Evolutionary conservation across 1,140 invertebrate genomes (phyloP), one percentile per base, ranked within the genome.

Genomic region (Hylyphantes graminicola): DNA sequence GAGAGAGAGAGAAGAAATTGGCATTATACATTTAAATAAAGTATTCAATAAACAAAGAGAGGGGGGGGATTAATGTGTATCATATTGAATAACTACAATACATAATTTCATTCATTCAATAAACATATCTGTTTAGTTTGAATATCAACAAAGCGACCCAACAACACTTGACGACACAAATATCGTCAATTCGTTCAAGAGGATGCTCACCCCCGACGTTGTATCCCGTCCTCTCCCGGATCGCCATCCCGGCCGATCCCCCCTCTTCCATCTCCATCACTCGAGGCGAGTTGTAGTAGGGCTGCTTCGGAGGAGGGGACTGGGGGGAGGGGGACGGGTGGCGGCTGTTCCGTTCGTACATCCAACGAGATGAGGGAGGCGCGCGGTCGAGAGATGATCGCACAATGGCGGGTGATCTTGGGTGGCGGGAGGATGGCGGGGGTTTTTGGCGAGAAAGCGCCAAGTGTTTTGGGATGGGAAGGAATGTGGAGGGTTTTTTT

Each of bases 241-340:
- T 35, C 8, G 72, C 21, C 55, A 83, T 74, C 21, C 75, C 75
- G 54, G 59, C 35, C 80, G 70, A 15, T 83, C 80, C 1, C 61
- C 59, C 35, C 53, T 83, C 70, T 61, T 83, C 80, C 61, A 73
- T 63, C 7, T 83, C 80, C 72, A 83, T 83, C 59, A 74, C 67
- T 10, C 80, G 21, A n/a, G 12, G 57, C 12, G 75, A 78, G n/a
- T 51, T 53, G 51, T 65, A 51, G 19, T 35, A 65, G 12, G 15
- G 19, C 51, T 65, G 80, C 8, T 9, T 21, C 55, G n/a, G 12
- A 13, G 15, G 12, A 54, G 54, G 59, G 50, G 65, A 35, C 35
- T 54, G 48, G 17, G 57, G 70, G 80, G 57, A 21, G 51, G 72
- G 68, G 53, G 72, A 65, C 70, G 80, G 80, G 48, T 81, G 68